Base-by-base conservation (phyloP, 2,888 invertebrate genomes). In the Hydroisotoma schaefferi region DNA sequence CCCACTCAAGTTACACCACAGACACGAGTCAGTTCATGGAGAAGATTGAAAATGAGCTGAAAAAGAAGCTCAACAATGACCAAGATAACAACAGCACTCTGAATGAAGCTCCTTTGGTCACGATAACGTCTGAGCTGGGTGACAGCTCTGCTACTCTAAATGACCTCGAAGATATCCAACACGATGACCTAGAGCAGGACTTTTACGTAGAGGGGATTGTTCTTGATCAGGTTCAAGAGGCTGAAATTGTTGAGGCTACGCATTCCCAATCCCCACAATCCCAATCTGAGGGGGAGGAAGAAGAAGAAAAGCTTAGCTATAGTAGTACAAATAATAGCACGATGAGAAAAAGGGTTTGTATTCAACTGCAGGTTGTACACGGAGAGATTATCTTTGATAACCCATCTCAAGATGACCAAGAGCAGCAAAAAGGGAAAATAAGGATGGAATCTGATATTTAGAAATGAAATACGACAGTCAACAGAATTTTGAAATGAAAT, bases 131-230 rank as follows among this genome's bases (percentile, higher is more conserved):
- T 43, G 71, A 71, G 47, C 47, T 71, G n/a, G 68, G 65, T 2
- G 71, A 71, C 48, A 57, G 57, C 37, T 65, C 65, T 3, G 71
- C 71, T 0, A 71, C 71, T 1, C 56, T 71, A 10, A 71, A 71
- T 58, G 71, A 71, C 38, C 40, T 71, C 23, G 71, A 71, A 23
- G 71, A 66, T 53, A 55, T 33, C 18, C 23, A 29, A 15, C 49
- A 49, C 5, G 46, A 52, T 3, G 25, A 40, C 2, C 33, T 15
- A 2, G 20, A 27, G 18, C n/a, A 20, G 15, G 48, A 47, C 29
- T 20, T 33, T 37, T 20, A 5, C 23, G 33, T 43, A 25, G 38
- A 48, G 49, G 25, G 40, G 12, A 53, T 55, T 20, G 43, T 33
- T 22, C 20, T 54, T 10, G 55, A 44, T 26, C 57, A 46, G 29